Evolutionary conservation across 2,888 invertebrate genomes (phyloP), one percentile per base, ranked within the genome.

Genomic region (Scrobipalpa atriplicella): DNA sequence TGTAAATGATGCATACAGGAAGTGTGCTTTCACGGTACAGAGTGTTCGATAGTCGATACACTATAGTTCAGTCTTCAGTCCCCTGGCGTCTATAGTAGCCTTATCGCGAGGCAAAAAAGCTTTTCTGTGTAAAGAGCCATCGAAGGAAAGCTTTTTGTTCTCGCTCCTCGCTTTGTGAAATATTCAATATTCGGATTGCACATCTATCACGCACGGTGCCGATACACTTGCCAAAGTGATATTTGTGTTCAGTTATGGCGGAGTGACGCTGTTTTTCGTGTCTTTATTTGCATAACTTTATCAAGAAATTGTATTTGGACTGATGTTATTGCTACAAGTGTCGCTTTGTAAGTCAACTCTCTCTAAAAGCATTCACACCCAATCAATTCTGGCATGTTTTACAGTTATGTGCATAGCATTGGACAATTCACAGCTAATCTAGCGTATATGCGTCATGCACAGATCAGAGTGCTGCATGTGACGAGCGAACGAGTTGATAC

Each of bases 91-190:
- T 78, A 65, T 68, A 39, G 65, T 11, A 10, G 83, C 76, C 88
- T 89, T 89, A 89, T 88, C 87, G 86, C 78, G 76, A 83, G 80
- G 85, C 85, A 90, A 90, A 90, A 90, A 90, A 89, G 89, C 86
- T 82, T 91, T 92, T 90, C 82, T 87, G 78, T 90, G 90, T 92
- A 86, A 87, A 92, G 86, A 78, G 87, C 81, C 82, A 84, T 86
- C 85, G 90, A 87, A 80, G 81, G 81, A 86, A 84, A 82, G 84
- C 81, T 76, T 83, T 89, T 91, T 90, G 90, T 90, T 87, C 86
- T 78, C 76, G 73, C 69, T 72, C 39, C 18, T 63, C 52, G 66
- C 58, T 39, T 54, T 65, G 64, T 51, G 60, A 64, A 64, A 64
- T 68, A 66, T 68, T 66, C 63, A 66, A 63, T 66, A 67, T 67